A percentile compares a stretch with the other conserved stretches of the same genome.
Evolutionary conservation across 2,888 invertebrate species (phyloP).

Genomic region (Oxystoma pomonae): DNA sequence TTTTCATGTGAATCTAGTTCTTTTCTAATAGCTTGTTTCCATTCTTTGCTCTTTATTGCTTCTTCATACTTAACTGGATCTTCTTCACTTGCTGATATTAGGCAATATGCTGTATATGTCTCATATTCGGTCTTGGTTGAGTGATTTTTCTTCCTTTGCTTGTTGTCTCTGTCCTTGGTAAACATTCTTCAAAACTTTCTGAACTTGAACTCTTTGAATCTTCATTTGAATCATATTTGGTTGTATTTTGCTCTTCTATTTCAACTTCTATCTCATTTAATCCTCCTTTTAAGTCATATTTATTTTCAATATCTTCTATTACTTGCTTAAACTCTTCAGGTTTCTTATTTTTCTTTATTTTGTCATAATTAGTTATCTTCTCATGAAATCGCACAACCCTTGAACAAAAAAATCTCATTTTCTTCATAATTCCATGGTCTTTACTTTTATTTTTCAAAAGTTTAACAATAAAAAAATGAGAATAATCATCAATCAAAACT

Average conservation of each 20-base stretch:
- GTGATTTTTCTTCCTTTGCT: neutral
- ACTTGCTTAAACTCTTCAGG: neutral
- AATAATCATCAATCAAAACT: conserved; percentile 15
- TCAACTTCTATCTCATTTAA: neutral
- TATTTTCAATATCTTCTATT: neutral
- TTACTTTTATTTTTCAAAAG: conserved; percentile 17
- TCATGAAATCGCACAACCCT: neutral
- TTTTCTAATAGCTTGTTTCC: too few species aligned
- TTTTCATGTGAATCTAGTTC: too few species aligned
- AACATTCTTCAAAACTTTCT: neutral
- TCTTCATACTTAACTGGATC: neutral
- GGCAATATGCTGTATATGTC: neutral
- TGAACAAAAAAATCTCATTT: neutral
- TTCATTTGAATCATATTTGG: neutral
- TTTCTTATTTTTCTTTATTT: neutral
- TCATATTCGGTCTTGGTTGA: neutral
- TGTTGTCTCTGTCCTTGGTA: neutral
- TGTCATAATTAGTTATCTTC: neutral
- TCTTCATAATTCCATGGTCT: neutral
- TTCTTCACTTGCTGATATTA: neutral
- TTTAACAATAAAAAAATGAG: conserved; percentile 17
- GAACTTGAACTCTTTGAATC: neutral
- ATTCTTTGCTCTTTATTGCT: neutral
- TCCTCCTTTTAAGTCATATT: neutral
- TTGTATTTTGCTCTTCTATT: neutral